A percentile compares a stretch with the other conserved stretches of the same genome.
Evolutionary conservation across 2,888 invertebrate genomes (phyloP).

Genomic region (Hipparchia semele): DNA sequence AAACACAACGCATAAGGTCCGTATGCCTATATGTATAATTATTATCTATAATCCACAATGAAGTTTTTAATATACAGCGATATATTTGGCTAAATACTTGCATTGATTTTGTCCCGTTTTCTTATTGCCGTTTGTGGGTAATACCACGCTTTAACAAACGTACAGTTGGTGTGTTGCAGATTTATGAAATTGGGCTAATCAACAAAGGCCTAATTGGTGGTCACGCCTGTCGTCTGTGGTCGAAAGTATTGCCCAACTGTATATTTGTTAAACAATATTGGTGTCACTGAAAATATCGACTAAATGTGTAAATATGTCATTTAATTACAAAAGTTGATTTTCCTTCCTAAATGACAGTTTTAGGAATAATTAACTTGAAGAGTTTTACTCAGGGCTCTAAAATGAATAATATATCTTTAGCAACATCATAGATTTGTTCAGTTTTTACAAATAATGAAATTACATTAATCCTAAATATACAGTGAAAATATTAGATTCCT

Average conservation of each 20-base stretch:
- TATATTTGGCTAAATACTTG: conserved; percentile 38
- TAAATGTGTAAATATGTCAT: too few relatives aligned
- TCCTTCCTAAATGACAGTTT: too few relatives aligned
- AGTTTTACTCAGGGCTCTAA: background rate
- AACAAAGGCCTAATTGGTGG: background rate
- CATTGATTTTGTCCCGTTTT: conserved; percentile 7
- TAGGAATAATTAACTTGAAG: too few relatives aligned
- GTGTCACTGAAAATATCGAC: background rate
- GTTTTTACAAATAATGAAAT: background rate
- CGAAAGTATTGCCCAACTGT: background rate
- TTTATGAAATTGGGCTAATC: background rate
- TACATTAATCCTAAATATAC: background rate
- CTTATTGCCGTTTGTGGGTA: background rate
- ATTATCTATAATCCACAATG: background rate
- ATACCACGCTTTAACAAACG: background rate
- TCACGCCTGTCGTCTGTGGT: background rate
- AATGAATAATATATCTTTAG: background rate
- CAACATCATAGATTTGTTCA: conserved; percentile 1
- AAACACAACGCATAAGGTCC: background rate
- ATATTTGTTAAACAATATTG: background rate
- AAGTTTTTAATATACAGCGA: conserved; percentile 28
- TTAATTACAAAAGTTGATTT: too few relatives aligned
- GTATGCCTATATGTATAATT: background rate
- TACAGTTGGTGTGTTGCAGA: background rate
- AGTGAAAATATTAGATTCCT: background rate